Evolutionary conservation across 2,888 invertebrate species (phyloP), one percentile per base, ranked within the genome.

Genomic region (Stenoptilia bipunctidactyla): DNA sequence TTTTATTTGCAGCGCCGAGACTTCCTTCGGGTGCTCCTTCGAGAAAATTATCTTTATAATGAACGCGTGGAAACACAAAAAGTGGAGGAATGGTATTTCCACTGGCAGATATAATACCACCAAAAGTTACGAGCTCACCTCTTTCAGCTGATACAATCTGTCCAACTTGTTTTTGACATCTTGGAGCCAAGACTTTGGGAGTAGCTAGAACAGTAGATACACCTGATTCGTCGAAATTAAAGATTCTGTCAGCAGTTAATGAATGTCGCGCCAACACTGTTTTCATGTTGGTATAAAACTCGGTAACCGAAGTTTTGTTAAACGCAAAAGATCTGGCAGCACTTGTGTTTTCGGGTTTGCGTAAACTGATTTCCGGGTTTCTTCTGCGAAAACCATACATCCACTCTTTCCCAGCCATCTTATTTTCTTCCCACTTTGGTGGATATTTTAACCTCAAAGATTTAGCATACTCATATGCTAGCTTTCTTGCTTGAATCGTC

Each of bases 51-150:
- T 51, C 44, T 15, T 51, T 53, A 36, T 35, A 53, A 42, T 53
- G 51, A 1, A 56, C 51, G 8, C 50, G 13, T 1, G 51, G 51
- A 39, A 53, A 51, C 2, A 65, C 43, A 38, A 60, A 63, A 36
- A 61, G 38, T 9, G 61, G 63, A n/a, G 58, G 59, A 15, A 63
- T 54, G 4, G 55, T 52, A 40, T 60, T 56, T 15, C 52, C 50
- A 45, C 45, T 51, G 1, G 53, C 53, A 14, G 50, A 58, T 36
- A 66, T 55, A 38, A 61, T 59, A 8, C 48, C 58, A 38, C 55
- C 57, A 50, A 65, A 61, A 27, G 66, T 66, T 1, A 68, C 57
- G 2, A 61, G 50, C 40, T 61, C 58, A 10, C 59, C 61, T 48
- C 61, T 56, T 53, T 66, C 62, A 0, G 56, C 53, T 15, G 60